These are phyloP conservation scores for Drosophila athabasca DNA, from an alignment of 1,140 invertebrate genomes.

Conservation along the genomic window DNA sequence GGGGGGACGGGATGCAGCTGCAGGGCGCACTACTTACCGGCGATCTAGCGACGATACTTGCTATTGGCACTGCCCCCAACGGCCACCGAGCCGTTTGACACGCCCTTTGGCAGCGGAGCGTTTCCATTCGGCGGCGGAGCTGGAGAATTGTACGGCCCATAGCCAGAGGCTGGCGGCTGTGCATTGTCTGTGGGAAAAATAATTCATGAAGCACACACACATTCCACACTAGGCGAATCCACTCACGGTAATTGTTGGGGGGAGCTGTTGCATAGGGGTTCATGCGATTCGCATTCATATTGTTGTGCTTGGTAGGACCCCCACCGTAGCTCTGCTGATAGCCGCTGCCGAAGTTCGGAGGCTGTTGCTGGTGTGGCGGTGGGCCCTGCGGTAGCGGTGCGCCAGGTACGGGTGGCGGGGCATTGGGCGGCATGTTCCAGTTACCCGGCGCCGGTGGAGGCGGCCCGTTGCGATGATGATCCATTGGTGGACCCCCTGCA, in stretches of 20 bases:
- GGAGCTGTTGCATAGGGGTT: conserved; percentile 82
- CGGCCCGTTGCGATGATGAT: conserved; percentile 67
- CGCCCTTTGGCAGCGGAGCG: conserved; percentile 31
- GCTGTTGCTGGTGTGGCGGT: conserved; percentile 59
- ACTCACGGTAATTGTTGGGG: conserved; percentile 65
- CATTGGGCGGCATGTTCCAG: conserved; percentile 82
- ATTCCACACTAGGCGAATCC: fast-evolving
- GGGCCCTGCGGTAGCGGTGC: conserved; percentile 58
- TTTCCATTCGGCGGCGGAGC: conserved; percentile 62
- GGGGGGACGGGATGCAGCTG: conserved; percentile 5
- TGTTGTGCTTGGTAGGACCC: conserved; percentile 86
- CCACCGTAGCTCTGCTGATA: conserved; percentile 91
- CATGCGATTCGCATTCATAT: conserved; percentile 85
- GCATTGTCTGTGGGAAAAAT: conserved; percentile 37
- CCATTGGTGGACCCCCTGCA: conserved; percentile 64
- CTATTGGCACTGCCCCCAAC: conserved; percentile 69
- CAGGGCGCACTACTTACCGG: conserved; percentile 54
- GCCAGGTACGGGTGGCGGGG: conserved; percentile 67
- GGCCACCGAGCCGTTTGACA: conserved; percentile 64
- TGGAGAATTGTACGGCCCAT: conserved; percentile 57
- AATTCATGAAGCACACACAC: background rate
- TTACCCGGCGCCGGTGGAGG: conserved; percentile 81
- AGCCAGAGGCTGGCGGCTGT: conserved; percentile 47
- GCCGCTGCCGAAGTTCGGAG: conserved; percentile 88
- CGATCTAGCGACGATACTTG: conserved; percentile 67